These are phyloP conservation scores for Chelonia mydas DNA, from an alignment of 2,797 vertebrate genomes.

Conservation along the genomic window DNA sequence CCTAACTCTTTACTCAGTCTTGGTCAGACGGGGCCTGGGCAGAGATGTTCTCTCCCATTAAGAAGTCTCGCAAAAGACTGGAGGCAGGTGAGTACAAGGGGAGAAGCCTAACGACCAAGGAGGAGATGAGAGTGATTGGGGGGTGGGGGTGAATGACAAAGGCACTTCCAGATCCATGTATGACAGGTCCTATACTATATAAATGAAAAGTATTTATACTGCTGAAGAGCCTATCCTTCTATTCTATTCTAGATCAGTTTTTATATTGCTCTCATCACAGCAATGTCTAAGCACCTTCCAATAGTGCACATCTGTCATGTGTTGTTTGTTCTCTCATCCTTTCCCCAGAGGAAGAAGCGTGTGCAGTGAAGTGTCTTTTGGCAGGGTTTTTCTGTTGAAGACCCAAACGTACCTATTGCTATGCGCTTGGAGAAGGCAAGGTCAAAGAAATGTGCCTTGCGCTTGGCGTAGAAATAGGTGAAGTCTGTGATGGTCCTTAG, in stretches of 20 bases:
- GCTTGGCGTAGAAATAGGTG: not conserved
- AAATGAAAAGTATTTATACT: not conserved
- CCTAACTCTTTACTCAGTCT: not conserved
- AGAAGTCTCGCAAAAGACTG: not conserved
- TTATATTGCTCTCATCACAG: not conserved
- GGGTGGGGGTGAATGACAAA: not conserved
- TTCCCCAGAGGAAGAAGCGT: not conserved
- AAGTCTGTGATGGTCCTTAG: not conserved
- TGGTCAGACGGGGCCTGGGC: not conserved
- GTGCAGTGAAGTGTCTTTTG: not conserved
- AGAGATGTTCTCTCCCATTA: not conserved
- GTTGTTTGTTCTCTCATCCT: not conserved
- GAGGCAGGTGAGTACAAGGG: not conserved
- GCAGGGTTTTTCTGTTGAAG: not conserved
- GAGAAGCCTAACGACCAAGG: not conserved
- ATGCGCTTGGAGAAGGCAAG: not conserved
- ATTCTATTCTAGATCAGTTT: not conserved
- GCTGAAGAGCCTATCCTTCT: not conserved
- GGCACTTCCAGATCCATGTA: not conserved
- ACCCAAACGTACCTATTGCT: not conserved
- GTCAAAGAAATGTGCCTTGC: not conserved
- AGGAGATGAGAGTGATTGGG: not conserved
- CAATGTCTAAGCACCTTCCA: not conserved
- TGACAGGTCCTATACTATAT: not conserved
- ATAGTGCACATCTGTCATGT: not conserved